Evolutionary conservation across 2,797 vertebrate genomes (phyloP).

Genomic region (Synanceia verrucosa): DNA sequence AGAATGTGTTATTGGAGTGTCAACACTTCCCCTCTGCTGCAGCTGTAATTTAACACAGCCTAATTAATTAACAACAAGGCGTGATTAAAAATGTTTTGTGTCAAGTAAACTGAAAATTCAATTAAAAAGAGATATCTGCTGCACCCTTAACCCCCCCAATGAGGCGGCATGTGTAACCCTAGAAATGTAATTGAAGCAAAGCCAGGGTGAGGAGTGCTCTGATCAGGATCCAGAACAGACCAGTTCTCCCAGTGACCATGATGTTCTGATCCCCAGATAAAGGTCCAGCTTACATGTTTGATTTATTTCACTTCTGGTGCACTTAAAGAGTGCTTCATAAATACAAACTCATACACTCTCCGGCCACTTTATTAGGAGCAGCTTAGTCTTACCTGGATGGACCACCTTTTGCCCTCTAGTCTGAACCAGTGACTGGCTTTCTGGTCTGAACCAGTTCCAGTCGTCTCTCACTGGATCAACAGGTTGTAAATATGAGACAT

Average conservation of each 20-base stretch:
- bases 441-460: too few species aligned
- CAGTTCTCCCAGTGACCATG: too few species aligned
- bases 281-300: neutral
- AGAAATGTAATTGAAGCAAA: conserved; percentile 30
- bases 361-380: too few species aligned
- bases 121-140: conserved; percentile 16
- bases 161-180: conserved; percentile 4
- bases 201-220: conserved; percentile 1
- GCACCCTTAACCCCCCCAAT: neutral
- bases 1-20: neutral
- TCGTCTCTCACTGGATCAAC: neutral
- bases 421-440: too few species aligned
- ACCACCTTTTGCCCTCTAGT: too few species aligned
- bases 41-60: conserved; percentile 7
- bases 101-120: conserved; percentile 26
- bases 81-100: conserved; percentile 18
- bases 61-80: conserved; percentile 19
- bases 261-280: neutral
- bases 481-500: neutral
- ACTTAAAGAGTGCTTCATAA: too few species aligned
- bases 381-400: too few species aligned
- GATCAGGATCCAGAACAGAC: conserved; percentile 1
- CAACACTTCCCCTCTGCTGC: neutral
- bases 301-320: too few species aligned
- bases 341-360: too few species aligned